Percentiles rank a stretch among this genome's conserved stretches.
phyloP scores from a whole-genome alignment of 1,140 invertebrate genomes.

The Globodera ellingtonae region DNA sequence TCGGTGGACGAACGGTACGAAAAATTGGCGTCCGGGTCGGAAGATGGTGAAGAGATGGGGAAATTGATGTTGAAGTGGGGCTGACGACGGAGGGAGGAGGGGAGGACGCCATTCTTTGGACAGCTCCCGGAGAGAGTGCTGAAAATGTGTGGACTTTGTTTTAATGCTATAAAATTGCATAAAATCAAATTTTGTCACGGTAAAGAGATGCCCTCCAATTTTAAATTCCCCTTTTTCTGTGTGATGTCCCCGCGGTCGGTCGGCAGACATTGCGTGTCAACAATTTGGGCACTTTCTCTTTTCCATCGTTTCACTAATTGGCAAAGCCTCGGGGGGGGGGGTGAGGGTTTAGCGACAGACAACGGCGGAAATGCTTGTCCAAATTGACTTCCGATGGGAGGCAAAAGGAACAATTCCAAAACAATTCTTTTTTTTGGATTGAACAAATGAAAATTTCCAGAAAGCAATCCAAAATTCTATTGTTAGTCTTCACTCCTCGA shows the following conservation, averaged over 20 bases:
- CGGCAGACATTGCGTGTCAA: neutral
- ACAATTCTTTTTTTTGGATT: neutral
- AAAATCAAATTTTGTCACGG: neutral
- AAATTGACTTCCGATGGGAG: neutral
- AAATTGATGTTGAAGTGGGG: neutral
- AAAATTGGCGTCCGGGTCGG: neutral
- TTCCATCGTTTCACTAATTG: neutral
- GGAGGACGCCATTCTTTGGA: neutral
- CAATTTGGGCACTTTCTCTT: neutral
- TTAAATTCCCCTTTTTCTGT: neutral
- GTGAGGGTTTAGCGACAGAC: neutral
- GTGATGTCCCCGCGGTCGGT: neutral
- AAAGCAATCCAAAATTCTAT: neutral
- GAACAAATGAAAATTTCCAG: neutral
- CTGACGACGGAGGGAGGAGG: neutral
- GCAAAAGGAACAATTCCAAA: neutral
- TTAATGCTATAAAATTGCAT: neutral
- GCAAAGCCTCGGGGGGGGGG: neutral
- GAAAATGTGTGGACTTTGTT: too few species aligned
- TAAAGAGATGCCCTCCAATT: neutral
- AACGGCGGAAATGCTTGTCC: neutral
- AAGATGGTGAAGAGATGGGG: constrained; percentile 1
- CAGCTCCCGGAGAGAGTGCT: neutral
- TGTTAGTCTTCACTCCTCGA: neutral
- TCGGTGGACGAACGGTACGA: constrained; percentile 10